A percentile compares a stretch with the other conserved stretches of the same genome.
phyloP scores from a whole-genome alignment of 1,140 invertebrate genomes.

The Xylocopa sonorina region DNA sequence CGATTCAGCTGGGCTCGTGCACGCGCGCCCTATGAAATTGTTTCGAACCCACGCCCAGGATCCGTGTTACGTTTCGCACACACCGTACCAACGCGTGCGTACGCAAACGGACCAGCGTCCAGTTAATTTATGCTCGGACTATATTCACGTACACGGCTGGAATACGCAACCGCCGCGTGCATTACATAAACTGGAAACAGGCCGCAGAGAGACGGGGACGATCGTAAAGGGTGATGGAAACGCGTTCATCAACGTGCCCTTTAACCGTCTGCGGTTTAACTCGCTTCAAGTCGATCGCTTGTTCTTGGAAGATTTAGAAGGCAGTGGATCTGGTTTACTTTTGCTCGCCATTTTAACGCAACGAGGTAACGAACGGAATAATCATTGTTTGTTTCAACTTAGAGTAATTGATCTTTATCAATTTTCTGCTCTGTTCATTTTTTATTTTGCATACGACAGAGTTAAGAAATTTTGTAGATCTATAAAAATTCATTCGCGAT shows the following conservation, averaged over 20 bases:
- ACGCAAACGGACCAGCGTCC: slow-evolving; percentile 30
- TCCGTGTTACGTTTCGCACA: slow-evolving; percentile 2
- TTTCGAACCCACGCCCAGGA: slow-evolving; percentile 23
- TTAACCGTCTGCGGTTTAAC: slow-evolving; percentile 64
- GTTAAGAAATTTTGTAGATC: not conserved
- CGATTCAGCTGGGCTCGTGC: slow-evolving; percentile 6
- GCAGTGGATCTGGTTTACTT: too few relatives aligned
- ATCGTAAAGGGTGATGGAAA: slow-evolving; percentile 67
- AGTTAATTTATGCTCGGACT: slow-evolving; percentile 71
- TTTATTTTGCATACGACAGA: not conserved
- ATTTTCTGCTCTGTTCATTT: too few relatives aligned
- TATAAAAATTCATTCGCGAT: slow-evolving; percentile 23
- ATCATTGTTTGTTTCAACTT: too few relatives aligned
- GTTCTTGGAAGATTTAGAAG: not conserved
- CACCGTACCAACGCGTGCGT: not conserved
- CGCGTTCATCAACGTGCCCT: slow-evolving; percentile 64
- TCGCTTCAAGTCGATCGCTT: not conserved
- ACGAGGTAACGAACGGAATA: too few relatives aligned
- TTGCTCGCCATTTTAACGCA: too few relatives aligned
- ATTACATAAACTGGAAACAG: slow-evolving; percentile 73
- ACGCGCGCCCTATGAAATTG: slow-evolving; percentile 31
- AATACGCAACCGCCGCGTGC: slow-evolving; percentile 66
- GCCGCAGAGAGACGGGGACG: slow-evolving; percentile 53
- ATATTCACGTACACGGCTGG: slow-evolving; percentile 58
- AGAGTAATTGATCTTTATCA: not conserved